Evolutionary conservation across 2,113 vertebrate genomes (phyloP), one percentile per base, ranked within the genome.

Genomic region (Cygnus buccinator): DNA sequence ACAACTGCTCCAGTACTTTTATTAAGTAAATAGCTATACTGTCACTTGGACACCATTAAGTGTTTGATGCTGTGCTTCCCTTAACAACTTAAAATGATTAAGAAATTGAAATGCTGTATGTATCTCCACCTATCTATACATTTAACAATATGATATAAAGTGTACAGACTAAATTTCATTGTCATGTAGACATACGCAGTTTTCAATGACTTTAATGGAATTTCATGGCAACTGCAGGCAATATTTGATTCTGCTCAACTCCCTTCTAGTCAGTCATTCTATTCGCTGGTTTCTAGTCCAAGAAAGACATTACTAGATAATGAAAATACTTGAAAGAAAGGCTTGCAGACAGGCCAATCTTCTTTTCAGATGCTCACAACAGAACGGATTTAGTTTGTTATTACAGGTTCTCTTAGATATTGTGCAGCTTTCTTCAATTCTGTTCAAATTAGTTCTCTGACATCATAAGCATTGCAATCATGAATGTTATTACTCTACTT

Each of bases 21-120:
- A 61, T 74, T 63, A 84, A 89, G 31, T 87, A 94, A 84, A 94
- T 54, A 84, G 54, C 65, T 89, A 28, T 12, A 61, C n/a, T 25
- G 33, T 76, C 61, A 92, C 74, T 73, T 72, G 78, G 43, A 85
- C 13, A 1, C 31, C 73, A 66, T 41, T 18, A 66, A 62, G 41
- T 20, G 71, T 74, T 54, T 84, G 39, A 94, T 58, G 33, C 11
- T 68, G 61, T 78, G 70, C 59, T 93, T 76, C 58, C 54, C 23
- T 52, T 73, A 87, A 59, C 37, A 82, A 89, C 61, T 54, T 29
- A 19, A 85, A 76, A 29, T 18, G 55, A 90, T 66, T 73, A 90
- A 91, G 74, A 83, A 91, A 65, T 82, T 80, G 66, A 96, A 93
- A 84, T 37, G n/a, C 55, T 93, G 78, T 71, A 75, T 87, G 59